Base-by-base conservation (phyloP, 2,113 vertebrate species). In the Psittacula cyanocephala region DNA sequence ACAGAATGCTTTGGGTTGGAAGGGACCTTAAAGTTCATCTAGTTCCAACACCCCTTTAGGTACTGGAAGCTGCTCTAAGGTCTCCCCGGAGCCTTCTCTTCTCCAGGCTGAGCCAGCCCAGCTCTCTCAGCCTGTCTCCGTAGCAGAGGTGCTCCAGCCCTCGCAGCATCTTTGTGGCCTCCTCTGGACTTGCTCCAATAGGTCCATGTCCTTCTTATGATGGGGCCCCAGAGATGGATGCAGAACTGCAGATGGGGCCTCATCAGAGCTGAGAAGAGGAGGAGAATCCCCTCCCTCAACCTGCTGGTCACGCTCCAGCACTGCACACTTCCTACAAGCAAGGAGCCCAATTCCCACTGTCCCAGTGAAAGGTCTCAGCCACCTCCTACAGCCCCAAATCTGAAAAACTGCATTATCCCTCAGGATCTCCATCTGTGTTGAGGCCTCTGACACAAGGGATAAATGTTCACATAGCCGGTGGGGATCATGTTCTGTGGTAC, bases 151-250 rank as follows among this genome's bases (percentile, higher is more conserved):
- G 16, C 11, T 80, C 13, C 52, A 67, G 4, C 11, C 19, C 50
- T 50, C 13, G n/a, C 5, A 2, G 16, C 20, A 50, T 1, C 13
- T 71, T 7, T 13, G 35, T 20, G 35, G 33, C 3, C 24, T 29
- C 18, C 59, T 46, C 28, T 67, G 67, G 10, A 3, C 24, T 4
- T 0, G 0, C 28, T 52, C 23, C 33, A 67, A 6, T 23, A 46
- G 81, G 0, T 59, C 31, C 13, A 7, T 12, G 6, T 67, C 7
- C 8, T 0, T 85, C 50, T 46, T 1, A 0, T 22, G 24, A 17
- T 6, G 65, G 9, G 31, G 19, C 9, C 29, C 28, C 28, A 76
- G 39, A 3, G 1, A 41, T 55, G 46, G 59, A 6, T 12, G 7
- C 33, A 35, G 44, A 1, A 49, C 27, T 63, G 46, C 53, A 62